Conservation (phyloP, 2,113 vertebrate genomes). For the Ceyx margarethae region DNA sequence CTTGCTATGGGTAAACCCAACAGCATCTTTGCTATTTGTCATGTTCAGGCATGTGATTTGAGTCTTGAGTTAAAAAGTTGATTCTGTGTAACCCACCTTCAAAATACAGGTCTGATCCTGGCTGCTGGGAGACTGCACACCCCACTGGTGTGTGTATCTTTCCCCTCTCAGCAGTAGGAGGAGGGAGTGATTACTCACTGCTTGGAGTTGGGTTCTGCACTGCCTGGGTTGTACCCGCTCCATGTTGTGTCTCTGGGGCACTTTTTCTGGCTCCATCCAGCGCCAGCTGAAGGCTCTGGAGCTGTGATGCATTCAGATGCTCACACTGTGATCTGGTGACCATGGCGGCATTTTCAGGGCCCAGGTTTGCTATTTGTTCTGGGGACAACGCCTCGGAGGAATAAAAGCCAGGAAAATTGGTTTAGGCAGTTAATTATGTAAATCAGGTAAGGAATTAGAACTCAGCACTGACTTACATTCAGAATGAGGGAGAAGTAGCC, state of each 20-base stretch:
- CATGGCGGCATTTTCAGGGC: constrained; percentile 75
- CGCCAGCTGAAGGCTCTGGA: constrained; percentile 73
- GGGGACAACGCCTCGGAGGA: constrained; percentile 71
- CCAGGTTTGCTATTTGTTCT: constrained; percentile 75
- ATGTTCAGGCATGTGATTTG: not conserved
- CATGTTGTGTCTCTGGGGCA: not conserved
- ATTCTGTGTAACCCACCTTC: not conserved
- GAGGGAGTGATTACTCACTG: constrained; percentile 40
- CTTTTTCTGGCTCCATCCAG: constrained; percentile 69
- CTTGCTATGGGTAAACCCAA: not conserved
- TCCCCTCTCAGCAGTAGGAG: not conserved
- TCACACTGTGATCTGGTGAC: constrained; percentile 68
- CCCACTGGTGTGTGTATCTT: not conserved
- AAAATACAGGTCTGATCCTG: not conserved
- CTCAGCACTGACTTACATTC: not conserved
- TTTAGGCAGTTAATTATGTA: not conserved
- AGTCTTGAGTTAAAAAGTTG: not conserved
- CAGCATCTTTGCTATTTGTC: not conserved
- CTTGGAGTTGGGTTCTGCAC: not conserved
- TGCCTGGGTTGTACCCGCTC: not conserved
- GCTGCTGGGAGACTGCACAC: not conserved
- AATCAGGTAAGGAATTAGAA: not conserved
- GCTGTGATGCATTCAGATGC: constrained; percentile 64
- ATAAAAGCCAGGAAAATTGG: not conserved
- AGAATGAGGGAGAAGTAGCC: not conserved